Evolutionary conservation across 35 echinoderm and acorn worm species (phyloP).

Genomic region (Ptychodera flava): DNA sequence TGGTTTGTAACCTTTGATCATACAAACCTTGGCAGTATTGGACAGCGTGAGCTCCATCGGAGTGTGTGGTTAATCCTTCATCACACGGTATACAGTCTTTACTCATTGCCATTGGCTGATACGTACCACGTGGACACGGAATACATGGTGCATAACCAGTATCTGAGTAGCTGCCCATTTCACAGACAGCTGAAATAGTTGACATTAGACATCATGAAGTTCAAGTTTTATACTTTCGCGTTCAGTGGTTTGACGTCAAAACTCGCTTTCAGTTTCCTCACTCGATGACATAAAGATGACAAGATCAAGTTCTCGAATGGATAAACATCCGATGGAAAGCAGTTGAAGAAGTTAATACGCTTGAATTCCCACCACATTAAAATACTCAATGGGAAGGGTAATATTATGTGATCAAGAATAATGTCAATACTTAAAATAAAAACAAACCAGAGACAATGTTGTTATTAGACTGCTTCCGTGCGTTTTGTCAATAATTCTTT

Average conservation of each 20-base stretch:
- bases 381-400: too few species aligned
- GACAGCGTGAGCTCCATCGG: constrained; percentile 11
- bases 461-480: too few species aligned
- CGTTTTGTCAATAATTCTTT: too few species aligned
- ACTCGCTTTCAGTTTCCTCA: background rate
- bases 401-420: too few species aligned
- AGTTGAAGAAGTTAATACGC: background rate
- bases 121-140: constrained; percentile 23
- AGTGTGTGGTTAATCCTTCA: constrained; percentile 21
- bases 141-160: constrained; percentile 42
- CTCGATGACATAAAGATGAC: background rate
- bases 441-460: too few species aligned
- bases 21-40: constrained; percentile 37
- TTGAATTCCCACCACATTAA: background rate
- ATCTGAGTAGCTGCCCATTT: constrained; percentile 22
- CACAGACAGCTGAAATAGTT: constrained; percentile 26
- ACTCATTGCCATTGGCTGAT: constrained; percentile 7
- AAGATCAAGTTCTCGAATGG: background rate
- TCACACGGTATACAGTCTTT: constrained; percentile 22
- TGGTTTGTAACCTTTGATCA: too few species aligned
- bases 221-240: background rate
- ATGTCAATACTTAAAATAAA: too few species aligned
- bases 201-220: background rate
- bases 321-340: background rate
- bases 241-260: background rate